Conservation (phyloP, 1,140 invertebrate genomes). For the Micrasema longulum region DNA sequence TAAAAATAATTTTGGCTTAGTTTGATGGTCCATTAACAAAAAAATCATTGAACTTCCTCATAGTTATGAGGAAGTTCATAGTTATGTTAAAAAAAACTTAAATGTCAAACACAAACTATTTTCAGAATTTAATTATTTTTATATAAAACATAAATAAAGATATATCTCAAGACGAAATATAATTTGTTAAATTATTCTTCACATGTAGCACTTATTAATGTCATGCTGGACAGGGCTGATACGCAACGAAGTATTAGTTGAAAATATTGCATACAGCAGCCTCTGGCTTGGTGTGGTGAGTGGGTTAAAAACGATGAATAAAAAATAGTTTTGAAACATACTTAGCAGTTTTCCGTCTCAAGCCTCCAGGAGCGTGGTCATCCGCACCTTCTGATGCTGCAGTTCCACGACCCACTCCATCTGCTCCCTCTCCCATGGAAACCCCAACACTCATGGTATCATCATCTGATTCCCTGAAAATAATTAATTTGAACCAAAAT, state of each 20-base stretch:
- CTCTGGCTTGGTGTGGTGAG: not conserved
- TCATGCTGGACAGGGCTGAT: not conserved
- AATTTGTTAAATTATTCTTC: too few species aligned
- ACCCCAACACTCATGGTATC: constrained; percentile 48
- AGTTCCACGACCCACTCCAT: constrained; percentile 28
- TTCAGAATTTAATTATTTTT: too few species aligned
- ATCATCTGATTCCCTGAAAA: constrained; percentile 51
- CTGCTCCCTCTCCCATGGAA: constrained; percentile 31
- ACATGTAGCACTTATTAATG: not conserved
- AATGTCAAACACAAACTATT: too few species aligned
- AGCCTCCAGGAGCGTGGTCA: constrained; percentile 43
- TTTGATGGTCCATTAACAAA: too few species aligned
- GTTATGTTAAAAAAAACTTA: too few species aligned
- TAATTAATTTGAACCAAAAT: too few species aligned
- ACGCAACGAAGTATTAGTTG: not conserved
- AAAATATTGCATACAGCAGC: not conserved
- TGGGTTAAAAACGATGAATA: not conserved
- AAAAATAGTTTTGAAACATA: constrained; percentile 17
- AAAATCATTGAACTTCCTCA: too few species aligned
- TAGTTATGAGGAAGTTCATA: too few species aligned
- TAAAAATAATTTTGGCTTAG: too few species aligned
- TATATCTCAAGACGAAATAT: too few species aligned
- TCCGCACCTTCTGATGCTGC: constrained; percentile 39
- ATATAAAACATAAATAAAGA: too few species aligned
- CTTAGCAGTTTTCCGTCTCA: constrained; percentile 50